These are phyloP conservation scores for Cottoperca gobio DNA, from an alignment of 2,797 vertebrate species.

Conservation along the genomic window DNA sequence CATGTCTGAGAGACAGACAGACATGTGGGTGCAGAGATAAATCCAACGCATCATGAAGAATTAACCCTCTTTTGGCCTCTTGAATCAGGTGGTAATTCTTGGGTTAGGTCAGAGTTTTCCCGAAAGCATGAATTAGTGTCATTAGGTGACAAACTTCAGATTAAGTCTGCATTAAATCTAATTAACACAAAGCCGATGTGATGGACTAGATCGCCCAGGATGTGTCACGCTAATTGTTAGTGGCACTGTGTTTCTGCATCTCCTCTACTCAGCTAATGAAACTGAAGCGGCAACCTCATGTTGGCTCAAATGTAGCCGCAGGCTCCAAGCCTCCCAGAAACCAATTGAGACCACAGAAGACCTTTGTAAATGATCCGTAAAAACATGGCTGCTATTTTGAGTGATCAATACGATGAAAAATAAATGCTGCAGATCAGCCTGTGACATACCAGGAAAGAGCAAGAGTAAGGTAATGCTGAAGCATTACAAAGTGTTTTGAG, in stretches of 20 bases:
- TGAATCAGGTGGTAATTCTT: conserved; percentile 49
- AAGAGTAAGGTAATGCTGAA: background rate
- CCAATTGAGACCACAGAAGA: conserved; percentile 56
- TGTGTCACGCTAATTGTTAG: conserved; percentile 59
- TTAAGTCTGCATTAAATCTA: conserved; percentile 57
- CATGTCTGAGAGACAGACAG: background rate
- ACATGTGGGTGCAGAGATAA: conserved; percentile 1
- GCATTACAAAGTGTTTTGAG: background rate
- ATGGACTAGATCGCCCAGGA: conserved; percentile 48
- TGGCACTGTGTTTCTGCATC: conserved; percentile 51
- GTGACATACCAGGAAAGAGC: too few species aligned
- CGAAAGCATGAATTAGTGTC: conserved; percentile 59
- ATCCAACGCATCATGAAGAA: conserved; percentile 44
- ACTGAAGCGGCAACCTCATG: conserved; percentile 42
- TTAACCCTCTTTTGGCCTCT: conserved; percentile 19
- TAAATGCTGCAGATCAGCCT: background rate
- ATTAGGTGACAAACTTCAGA: conserved; percentile 49
- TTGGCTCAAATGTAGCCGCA: conserved; percentile 50
- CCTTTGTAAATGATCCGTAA: conserved; percentile 68
- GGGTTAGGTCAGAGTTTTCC: conserved; percentile 46
- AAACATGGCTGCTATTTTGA: conserved; percentile 47
- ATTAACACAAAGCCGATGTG: conserved; percentile 56
- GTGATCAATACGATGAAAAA: conserved; percentile 36
- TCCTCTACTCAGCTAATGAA: conserved; percentile 50
- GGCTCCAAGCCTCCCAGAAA: conserved; percentile 34